A percentile compares a stretch with the other conserved stretches of the same genome.
These are phyloP conservation scores for Hemistola chrysoprasaria DNA, from an alignment of 2,888 invertebrate species.

Conservation along the genomic window DNA sequence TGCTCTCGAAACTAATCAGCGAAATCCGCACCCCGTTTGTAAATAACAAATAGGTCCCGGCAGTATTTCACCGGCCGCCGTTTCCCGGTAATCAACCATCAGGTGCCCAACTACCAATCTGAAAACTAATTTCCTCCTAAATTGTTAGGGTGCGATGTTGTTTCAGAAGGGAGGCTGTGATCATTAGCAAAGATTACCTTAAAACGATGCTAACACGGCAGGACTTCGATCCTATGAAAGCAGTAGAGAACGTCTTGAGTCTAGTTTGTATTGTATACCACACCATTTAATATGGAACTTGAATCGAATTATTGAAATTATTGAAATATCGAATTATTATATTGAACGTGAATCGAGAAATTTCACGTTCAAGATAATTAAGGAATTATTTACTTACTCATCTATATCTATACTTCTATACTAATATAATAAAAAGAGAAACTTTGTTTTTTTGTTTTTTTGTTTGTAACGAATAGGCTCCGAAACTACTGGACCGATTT, in stretches of 20 bases:
- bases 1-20: conserved; percentile 3
- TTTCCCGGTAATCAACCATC: conserved; percentile 29
- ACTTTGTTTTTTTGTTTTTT: too few relatives aligned
- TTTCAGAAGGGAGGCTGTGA: conserved; percentile 50
- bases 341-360: too few relatives aligned
- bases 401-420: too few relatives aligned
- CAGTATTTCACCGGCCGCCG: conserved; percentile 14
- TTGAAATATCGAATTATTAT: too few relatives aligned
- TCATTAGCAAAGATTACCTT: conserved; percentile 57
- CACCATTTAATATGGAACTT: too few relatives aligned
- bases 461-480: too few relatives aligned
- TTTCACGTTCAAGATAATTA: too few relatives aligned
- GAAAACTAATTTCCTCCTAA: conserved; percentile 53
- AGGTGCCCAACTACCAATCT: conserved; percentile 39
- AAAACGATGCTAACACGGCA: conserved; percentile 32
- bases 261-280: too few relatives aligned
- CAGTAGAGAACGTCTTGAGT: conserved; percentile 4
- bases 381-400: too few relatives aligned
- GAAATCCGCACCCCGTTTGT: conserved; percentile 1
- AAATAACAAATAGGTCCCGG: conserved; percentile 1
- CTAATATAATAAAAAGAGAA: too few relatives aligned
- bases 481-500: too few relatives aligned
- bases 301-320: too few relatives aligned
- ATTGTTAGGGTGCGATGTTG: conserved; percentile 56
- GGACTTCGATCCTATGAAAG: background rate